phyloP scores from a whole-genome alignment of 2,888 invertebrate species.

The Podotricha telesiphe region DNA sequence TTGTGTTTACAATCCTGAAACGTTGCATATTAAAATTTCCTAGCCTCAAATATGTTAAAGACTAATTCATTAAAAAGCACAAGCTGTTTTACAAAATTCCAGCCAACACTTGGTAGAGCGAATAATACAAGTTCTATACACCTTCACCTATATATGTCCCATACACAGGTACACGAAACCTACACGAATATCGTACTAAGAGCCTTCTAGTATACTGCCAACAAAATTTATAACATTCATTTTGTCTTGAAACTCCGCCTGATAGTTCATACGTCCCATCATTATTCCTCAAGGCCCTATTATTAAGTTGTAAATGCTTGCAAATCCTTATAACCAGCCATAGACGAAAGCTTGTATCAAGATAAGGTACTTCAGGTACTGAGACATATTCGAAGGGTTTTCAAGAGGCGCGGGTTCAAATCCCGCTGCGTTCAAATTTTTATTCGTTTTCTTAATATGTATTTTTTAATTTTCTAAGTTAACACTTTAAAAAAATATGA shows the following conservation, averaged over 20 bases:
- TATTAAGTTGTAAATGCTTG: slow-evolving; percentile 11
- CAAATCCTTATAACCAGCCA: slow-evolving; percentile 7
- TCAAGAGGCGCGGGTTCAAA: too few species aligned
- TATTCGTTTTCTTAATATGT: too few species aligned
- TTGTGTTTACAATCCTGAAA: not conserved
- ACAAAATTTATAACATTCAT: slow-evolving; percentile 38
- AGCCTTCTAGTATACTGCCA: slow-evolving; percentile 30
- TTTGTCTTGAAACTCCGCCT: slow-evolving; percentile 26
- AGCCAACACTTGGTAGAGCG: not conserved
- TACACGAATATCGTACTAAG: slow-evolving; percentile 23
- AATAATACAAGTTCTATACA: not conserved
- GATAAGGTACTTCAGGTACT: not conserved
- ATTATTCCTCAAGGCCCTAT: slow-evolving; percentile 14
- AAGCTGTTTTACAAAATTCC: not conserved
- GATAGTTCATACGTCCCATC: slow-evolving; percentile 26
- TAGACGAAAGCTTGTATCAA: not conserved
- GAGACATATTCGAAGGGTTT: too few species aligned
- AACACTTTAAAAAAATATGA: too few species aligned
- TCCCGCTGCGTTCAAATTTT: too few species aligned
- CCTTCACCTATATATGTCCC: not conserved
- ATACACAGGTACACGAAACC: slow-evolving; percentile 12
- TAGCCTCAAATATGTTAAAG: not conserved
- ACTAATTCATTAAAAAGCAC: not conserved
- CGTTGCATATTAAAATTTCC: not conserved
- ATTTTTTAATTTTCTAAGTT: too few species aligned